A percentile compares a stretch with the other conserved stretches of the same genome.
phyloP scores from a whole-genome alignment of 1,140 invertebrate species.

The Drosophila kanapiae region DNA sequence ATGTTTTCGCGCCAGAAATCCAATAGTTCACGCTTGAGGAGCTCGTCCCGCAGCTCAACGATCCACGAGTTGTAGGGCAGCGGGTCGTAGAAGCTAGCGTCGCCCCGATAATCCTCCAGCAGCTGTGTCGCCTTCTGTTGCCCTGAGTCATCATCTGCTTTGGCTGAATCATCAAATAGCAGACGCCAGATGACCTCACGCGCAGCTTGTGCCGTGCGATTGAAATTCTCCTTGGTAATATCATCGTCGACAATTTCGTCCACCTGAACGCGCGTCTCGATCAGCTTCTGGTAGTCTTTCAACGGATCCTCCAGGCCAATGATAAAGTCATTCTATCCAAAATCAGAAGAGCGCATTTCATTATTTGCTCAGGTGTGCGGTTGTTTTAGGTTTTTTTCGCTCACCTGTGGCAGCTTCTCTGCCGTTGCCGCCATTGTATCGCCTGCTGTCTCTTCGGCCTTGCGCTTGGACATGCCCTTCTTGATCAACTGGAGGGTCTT shows the following conservation, averaged over 20 bases:
- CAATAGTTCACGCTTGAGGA: constrained; percentile 57
- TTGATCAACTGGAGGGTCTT: not conserved
- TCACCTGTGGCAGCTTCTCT: constrained; percentile 42
- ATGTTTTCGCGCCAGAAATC: constrained; percentile 73
- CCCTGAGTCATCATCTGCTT: constrained; percentile 38
- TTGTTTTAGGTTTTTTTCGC: not conserved
- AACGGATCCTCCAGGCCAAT: constrained; percentile 48
- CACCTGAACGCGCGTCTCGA: constrained; percentile 42
- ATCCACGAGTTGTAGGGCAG: constrained; percentile 78
- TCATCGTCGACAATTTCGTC: constrained; percentile 66
- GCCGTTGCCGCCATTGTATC: constrained; percentile 45
- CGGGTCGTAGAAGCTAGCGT: constrained; percentile 69
- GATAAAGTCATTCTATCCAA: constrained; percentile 17
- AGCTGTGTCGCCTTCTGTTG: constrained; percentile 58
- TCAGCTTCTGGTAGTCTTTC: constrained; percentile 57
- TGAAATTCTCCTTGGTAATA: constrained; percentile 60
- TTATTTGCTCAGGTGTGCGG: constrained; percentile 3
- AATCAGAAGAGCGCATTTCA: not conserved
- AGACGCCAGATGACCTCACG: constrained; percentile 65
- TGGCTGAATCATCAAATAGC: constrained; percentile 38
- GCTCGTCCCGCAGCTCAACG: constrained; percentile 62
- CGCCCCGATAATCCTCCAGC: constrained; percentile 60
- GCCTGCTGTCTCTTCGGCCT: constrained; percentile 35
- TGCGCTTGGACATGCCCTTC: constrained; percentile 56
- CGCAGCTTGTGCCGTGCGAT: constrained; percentile 46